These are phyloP conservation scores for Odontocerum albicorne DNA, from an alignment of 2,888 invertebrate species.

Conservation along the genomic window DNA sequence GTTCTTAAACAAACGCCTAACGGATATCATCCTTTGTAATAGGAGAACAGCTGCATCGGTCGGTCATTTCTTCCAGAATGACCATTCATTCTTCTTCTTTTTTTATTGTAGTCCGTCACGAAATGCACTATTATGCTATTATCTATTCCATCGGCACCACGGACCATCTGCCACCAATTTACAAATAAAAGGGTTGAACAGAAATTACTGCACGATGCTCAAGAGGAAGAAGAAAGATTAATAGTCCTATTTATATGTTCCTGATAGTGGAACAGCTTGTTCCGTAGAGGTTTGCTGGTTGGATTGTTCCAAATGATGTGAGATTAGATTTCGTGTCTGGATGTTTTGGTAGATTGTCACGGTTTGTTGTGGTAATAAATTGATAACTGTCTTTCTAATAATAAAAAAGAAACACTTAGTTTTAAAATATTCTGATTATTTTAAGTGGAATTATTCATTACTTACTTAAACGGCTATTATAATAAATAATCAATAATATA, in stretches of 20 bases:
- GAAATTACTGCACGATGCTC: not conserved
- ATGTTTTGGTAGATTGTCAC: no score
- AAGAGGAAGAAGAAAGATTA: not conserved
- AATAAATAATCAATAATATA: no score
- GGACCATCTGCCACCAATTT: not conserved
- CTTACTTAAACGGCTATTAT: no score
- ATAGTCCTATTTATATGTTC: not conserved
- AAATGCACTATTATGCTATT: conserved; percentile 6
- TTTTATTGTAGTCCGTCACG: not conserved
- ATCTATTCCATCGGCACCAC: conserved; percentile 1
- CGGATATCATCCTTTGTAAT: conserved; percentile 2
- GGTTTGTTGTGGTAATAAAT: no score
- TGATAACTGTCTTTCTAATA: no score
- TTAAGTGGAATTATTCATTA: no score
- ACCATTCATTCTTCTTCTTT: conserved; percentile 1
- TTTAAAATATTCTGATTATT: no score
- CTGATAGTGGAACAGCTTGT: not conserved
- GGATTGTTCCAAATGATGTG: no score
- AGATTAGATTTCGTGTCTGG: no score
- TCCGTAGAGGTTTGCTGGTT: not conserved
- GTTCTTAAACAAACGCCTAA: no score
- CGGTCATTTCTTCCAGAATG: conserved; percentile 4
- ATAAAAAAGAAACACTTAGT: no score
- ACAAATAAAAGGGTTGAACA: conserved; percentile 3
- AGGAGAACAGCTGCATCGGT: conserved; percentile 3